These are phyloP conservation scores for Gavialis gangeticus DNA, from an alignment of 2,113 vertebrate genomes.

Conservation along the genomic window DNA sequence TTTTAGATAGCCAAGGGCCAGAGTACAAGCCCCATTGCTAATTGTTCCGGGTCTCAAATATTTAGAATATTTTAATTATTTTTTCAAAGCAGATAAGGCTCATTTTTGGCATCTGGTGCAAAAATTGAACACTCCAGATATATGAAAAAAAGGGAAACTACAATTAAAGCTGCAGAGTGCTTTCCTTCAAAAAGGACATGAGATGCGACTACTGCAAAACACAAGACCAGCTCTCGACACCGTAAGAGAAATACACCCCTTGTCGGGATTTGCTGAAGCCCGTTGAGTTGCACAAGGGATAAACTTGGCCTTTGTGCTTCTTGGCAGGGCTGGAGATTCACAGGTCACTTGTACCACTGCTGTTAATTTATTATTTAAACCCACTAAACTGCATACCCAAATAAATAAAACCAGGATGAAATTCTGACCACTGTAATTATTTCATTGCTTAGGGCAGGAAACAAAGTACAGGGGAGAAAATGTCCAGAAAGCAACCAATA, in stretches of 20 bases:
- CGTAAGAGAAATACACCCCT: no score
- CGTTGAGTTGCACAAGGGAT: not conserved
- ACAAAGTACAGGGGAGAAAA: not conserved
- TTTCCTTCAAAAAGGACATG: no score
- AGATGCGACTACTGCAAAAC: no score
- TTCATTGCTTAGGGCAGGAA: not conserved
- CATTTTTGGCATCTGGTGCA: not conserved
- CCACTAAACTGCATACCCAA: not conserved
- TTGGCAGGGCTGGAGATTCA: not conserved
- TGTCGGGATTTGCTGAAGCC: no score
- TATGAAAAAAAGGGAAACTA: not conserved
- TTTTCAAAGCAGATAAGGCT: not conserved
- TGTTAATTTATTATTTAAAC: not conserved
- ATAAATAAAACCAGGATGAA: rapidly evolving
- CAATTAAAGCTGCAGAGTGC: no score
- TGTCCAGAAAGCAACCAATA: not conserved
- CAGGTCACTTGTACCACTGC: not conserved
- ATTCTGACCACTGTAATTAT: not conserved
- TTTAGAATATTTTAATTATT: not conserved
- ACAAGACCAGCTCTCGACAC: no score
- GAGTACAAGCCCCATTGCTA: not conserved
- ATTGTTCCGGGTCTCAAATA: not conserved
- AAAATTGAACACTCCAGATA: not conserved
- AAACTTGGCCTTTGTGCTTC: not conserved
- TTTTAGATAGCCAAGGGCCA: not conserved